phyloP scores from a whole-genome alignment of 1,140 invertebrate genomes.

The Sipha flava region DNA sequence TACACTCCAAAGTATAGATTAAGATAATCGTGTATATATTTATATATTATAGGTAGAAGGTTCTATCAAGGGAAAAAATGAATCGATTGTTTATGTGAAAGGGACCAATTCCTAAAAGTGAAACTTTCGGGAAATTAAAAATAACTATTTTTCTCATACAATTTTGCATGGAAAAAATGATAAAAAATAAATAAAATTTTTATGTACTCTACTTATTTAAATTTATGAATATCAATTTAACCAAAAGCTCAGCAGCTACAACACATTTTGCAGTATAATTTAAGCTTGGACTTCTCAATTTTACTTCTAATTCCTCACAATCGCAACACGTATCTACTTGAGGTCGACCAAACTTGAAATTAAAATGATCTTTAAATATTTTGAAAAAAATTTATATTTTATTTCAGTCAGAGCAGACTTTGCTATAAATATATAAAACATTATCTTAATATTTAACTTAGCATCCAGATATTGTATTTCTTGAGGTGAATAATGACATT shows the following conservation, averaged over 20 bases:
- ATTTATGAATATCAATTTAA: background rate
- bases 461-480: background rate
- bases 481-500: background rate
- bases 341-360: slow-evolving; percentile 36
- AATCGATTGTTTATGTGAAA: too few relatives aligned
- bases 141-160: too few relatives aligned
- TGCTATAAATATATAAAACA: background rate
- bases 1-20: too few relatives aligned
- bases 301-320: slow-evolving; percentile 24
- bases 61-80: too few relatives aligned
- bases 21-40: too few relatives aligned
- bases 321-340: slow-evolving; percentile 34
- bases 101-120: too few relatives aligned
- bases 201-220: background rate
- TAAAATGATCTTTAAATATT: slow-evolving; percentile 36
- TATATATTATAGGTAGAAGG: too few relatives aligned
- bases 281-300: slow-evolving; percentile 18
- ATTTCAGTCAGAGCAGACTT: background rate
- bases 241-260: slow-evolving; percentile 39
- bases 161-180: background rate
- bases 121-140: too few relatives aligned
- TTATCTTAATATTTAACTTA: background rate
- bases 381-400: background rate
- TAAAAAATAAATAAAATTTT: background rate
- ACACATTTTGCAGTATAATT: slow-evolving; percentile 38